Evolutionary conservation across 1,140 invertebrate genomes (phyloP).

Genomic region (Megalopta genalis): DNA sequence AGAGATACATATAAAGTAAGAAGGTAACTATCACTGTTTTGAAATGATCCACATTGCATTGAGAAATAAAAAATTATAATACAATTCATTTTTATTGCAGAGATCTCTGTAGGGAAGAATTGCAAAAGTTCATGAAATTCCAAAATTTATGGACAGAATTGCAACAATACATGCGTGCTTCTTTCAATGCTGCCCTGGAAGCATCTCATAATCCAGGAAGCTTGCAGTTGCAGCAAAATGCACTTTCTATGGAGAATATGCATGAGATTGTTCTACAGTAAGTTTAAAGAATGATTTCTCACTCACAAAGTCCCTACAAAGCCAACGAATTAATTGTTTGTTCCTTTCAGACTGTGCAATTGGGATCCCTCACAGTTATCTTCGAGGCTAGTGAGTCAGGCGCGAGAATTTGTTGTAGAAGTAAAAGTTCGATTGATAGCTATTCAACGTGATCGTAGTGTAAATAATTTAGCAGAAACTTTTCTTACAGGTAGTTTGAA

Average conservation of each 20-base stretch:
- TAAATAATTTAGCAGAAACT: conserved; percentile 80
- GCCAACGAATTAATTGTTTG: not conserved
- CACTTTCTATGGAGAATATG: conserved; percentile 62
- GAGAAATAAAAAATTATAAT: not conserved
- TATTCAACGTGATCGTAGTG: conserved; percentile 76
- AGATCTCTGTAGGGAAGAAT: conserved; percentile 76
- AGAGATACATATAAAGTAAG: conserved; percentile 67
- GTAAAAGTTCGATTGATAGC: conserved; percentile 83
- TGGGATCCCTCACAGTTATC: conserved; percentile 84
- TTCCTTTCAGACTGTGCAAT: conserved; percentile 80
- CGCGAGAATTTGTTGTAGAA: conserved; percentile 84
- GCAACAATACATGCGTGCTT: conserved; percentile 78
- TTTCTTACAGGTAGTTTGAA: conserved; percentile 80
- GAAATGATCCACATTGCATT: not conserved
- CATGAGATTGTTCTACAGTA: conserved; percentile 69
- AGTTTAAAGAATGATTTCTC: conserved; percentile 6
- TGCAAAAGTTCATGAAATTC: conserved; percentile 79
- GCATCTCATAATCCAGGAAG: conserved; percentile 64
- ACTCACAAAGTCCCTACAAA: too few species aligned
- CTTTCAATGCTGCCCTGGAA: conserved; percentile 79
- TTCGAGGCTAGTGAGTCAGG: conserved; percentile 82
- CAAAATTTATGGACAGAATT: conserved; percentile 82
- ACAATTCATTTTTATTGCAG: conserved; percentile 57
- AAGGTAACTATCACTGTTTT: conserved; percentile 62
- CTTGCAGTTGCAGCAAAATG: conserved; percentile 62